Evolutionary conservation across 2,888 invertebrate genomes (phyloP), one percentile per base, ranked within the genome.

Genomic region (Parelbella ahira): DNA sequence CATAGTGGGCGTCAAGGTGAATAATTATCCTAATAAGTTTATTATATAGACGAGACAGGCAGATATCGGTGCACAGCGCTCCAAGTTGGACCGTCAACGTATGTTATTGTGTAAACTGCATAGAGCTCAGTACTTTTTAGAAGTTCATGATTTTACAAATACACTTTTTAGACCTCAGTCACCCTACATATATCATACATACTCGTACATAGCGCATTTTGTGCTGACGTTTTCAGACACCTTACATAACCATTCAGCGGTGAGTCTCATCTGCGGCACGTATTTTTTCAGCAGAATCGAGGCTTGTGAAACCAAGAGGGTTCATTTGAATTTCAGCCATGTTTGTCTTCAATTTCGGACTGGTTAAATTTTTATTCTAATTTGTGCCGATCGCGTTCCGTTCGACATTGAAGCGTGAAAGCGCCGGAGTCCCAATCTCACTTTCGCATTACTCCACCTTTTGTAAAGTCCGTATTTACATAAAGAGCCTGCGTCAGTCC

Each of bases 401-500:
- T 54, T 56, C 58, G 57, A 63, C 60, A 49, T 53, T 53, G 54
- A 54, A 65, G 62, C 69, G 63, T 69, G 70, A 71, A 74, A 75
- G 61, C 59, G 62, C 53, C 59, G 60, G 51, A 61, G 64, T 66
- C 66, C 72, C 80, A 77, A 80, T 82, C 75, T 79, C 71, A 69
- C 70, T 69, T 77, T 72, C 60, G 66, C 68, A 70, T 75, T 70
- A 71, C 72, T 65, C 66, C 59, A 76, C 73, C 79, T 80, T 82
- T 82, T 83, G 74, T 79, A 70, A 68, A 63, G 66, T 66, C 56
- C 50, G 65, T 68, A 82, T 84, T 83, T 83, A 74, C 84, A 83
- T 84, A 84, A 84, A 83, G 76, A 80, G 74, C 63, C 69, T 58
- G 57, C 53, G 61, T 60, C 60, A 66, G 72, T 83, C 84, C 84